phyloP scores from a whole-genome alignment of 2,888 invertebrate species.

The Peribatodes rhomboidaria region DNA sequence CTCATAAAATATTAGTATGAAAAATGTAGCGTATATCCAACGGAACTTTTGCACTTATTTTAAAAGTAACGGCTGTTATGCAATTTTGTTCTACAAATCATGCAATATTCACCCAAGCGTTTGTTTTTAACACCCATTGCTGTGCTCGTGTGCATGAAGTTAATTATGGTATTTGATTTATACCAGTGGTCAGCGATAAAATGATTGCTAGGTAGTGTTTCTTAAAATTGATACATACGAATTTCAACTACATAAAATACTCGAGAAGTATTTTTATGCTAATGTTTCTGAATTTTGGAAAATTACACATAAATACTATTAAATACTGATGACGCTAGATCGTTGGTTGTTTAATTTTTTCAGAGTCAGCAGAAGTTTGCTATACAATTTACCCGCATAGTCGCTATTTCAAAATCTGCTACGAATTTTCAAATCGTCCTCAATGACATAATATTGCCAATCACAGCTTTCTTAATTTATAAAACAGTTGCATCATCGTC shows the following conservation, averaged over 20 bases:
- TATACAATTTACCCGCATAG: too few relatives aligned
- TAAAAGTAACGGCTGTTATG: constrained; percentile 18
- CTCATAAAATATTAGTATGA: too few relatives aligned
- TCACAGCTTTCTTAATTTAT: not conserved
- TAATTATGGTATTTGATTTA: constrained; percentile 47
- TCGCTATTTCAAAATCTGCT: too few relatives aligned
- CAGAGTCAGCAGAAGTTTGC: too few relatives aligned
- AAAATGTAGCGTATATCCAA: too few relatives aligned
- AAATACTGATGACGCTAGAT: too few relatives aligned
- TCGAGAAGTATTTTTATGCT: too few relatives aligned
- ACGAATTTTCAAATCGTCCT: too few relatives aligned
- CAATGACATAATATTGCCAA: not conserved
- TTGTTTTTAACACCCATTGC: constrained; percentile 61
- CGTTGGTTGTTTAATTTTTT: too few relatives aligned
- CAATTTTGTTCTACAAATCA: constrained; percentile 23
- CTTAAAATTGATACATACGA: not conserved
- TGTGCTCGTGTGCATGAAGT: constrained; percentile 45
- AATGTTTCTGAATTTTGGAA: too few relatives aligned
- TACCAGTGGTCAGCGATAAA: constrained; percentile 12
- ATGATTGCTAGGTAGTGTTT: not conserved
- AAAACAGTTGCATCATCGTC: not conserved
- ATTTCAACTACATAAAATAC: not conserved
- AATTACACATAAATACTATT: too few relatives aligned
- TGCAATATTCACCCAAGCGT: constrained; percentile 50
- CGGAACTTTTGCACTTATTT: constrained; percentile 9